phyloP scores from a whole-genome alignment of 2,113 vertebrate species.

The Haemorhous mexicanus region DNA sequence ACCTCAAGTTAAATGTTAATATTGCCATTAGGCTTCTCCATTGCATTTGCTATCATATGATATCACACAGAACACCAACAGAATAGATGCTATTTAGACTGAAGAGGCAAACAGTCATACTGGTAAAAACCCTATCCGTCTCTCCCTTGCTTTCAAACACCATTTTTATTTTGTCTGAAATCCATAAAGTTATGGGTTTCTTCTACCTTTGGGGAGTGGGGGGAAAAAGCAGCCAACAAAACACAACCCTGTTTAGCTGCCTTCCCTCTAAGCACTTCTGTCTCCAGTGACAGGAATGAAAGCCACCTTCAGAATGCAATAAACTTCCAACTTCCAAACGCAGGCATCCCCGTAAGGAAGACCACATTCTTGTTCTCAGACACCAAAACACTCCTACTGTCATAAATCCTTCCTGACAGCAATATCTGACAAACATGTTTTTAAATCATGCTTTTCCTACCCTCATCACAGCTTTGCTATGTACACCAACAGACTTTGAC shows the following conservation, averaged over 20 bases:
- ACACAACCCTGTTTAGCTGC: not conserved
- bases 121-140: not conserved
- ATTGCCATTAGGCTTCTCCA: not conserved
- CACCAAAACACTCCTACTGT: not conserved
- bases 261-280: not conserved
- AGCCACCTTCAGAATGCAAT: not conserved
- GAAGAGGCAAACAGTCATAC: not conserved
- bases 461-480: not conserved
- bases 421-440: not conserved
- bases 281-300: not conserved
- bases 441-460: not conserved
- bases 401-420: not conserved
- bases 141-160: not conserved
- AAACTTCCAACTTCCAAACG: fast-evolving
- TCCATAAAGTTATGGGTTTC: not conserved
- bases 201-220: not conserved
- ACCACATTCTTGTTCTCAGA: not conserved
- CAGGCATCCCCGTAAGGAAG: not conserved
- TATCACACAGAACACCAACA: not conserved
- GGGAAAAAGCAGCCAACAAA: not conserved
- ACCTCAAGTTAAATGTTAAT: not conserved
- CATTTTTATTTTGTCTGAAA: not conserved
- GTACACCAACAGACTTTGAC: not conserved
- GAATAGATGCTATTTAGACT: not conserved
- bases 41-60: not conserved